A percentile compares a stretch with the other conserved stretches of the same genome.
Evolutionary conservation across 2,888 invertebrate species (phyloP).

Genomic region (Mamestra brassicae): DNA sequence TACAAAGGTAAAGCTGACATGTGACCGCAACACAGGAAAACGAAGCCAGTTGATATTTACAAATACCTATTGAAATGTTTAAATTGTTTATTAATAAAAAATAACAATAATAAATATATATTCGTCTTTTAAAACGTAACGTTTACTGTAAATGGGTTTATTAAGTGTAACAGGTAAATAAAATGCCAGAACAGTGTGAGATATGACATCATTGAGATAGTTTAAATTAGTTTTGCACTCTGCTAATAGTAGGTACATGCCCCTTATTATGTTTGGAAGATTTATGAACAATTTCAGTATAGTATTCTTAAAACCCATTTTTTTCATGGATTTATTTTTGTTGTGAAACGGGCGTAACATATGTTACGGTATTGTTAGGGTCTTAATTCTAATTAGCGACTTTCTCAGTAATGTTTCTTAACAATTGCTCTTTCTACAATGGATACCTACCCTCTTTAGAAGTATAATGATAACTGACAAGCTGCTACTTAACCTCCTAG

Average conservation of each 20-base stretch:
- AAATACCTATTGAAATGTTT: slow-evolving; percentile 3
- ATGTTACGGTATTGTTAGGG: too few species aligned
- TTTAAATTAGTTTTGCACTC: background rate
- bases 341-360: too few species aligned
- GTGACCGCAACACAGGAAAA: slow-evolving; percentile 30
- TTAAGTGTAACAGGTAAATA: slow-evolving; percentile 10
- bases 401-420: background rate
- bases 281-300: background rate
- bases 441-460: background rate
- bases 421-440: too few species aligned
- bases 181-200: background rate
- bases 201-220: background rate
- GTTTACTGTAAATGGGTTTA: slow-evolving; percentile 4
- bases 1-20: slow-evolving; percentile 1
- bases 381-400: too few species aligned
- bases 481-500: background rate
- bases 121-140: background rate
- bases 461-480: background rate
- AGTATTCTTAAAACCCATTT: too few species aligned
- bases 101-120: slow-evolving; percentile 5
- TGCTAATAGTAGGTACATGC: background rate
- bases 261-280: too few species aligned
- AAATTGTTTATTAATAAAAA: slow-evolving; percentile 1
- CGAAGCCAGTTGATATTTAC: background rate
- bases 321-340: too few species aligned